Evolutionary conservation across 2,888 invertebrate genomes (phyloP), one percentile per base, ranked within the genome.

Genomic region (Amblyteles armatorius): DNA sequence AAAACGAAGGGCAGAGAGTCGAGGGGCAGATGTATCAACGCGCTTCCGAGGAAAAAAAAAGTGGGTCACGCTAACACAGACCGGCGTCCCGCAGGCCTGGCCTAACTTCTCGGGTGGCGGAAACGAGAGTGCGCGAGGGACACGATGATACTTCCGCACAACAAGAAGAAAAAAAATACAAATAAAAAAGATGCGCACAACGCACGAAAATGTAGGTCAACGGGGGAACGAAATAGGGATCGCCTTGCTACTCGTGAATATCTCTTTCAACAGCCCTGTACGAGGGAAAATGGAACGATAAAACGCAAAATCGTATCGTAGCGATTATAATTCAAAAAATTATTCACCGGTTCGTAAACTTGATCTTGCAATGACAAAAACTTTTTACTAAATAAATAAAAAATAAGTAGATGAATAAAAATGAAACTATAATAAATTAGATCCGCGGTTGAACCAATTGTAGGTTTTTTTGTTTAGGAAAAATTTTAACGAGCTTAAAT

Each of bases 41-140:
- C 1, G n/a, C 74, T 33, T 63, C 26, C 67, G 71, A 50, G 52
- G 76, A 79, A 73, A 81, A 72, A 72, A 72, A 76, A 87, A 87
- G 80, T 87, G 55, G 86, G 86, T 85, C 87, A 86, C 77, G 67
- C 80, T 63, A 67, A 36, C 48, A 67, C n/a, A 72, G 63, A 65
- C 33, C 36, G 57, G 50, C 33, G 11, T 55, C 16, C 80, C 71
- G 55, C 71, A 71, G 67, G 72, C 80, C 79, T 77, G 50, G 67
- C 80, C 72, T 68, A 84, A 84, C 83, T 80, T 84, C 72, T 60
- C 67, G 40, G 55, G 19, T 76, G 22, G 67, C 65, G 26, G 74
- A 79, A 68, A 63, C 63, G 44, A 29, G 40, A 33, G 22, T 40
- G 36, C 69, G 19, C 55, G 48, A 9, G 44, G 60, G 26, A 71